Evolutionary conservation across 2,797 vertebrate genomes (phyloP), one percentile per base, ranked within the genome.

Genomic region (Sebastes kiyomatsui): DNA sequence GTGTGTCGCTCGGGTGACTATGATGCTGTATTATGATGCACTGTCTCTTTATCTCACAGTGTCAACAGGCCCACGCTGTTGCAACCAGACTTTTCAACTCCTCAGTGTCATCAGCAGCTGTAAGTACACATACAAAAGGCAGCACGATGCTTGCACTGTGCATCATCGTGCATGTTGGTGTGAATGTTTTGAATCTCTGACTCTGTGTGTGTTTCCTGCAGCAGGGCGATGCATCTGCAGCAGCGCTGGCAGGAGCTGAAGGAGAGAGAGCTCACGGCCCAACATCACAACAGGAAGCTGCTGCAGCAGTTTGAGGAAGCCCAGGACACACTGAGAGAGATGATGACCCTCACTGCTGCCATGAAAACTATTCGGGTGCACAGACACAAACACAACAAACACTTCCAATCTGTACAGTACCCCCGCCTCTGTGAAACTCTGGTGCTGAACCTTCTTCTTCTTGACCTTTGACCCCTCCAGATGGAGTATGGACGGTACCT

Each of bases 271-370:
- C 7, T 60, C 0, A 67, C 23, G 61, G 94, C 95, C 5, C 84
- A 88, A 56, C 75, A 87, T 22, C 84, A 91, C 73, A 96, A 96
- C 88, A 81, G 54, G 32, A 88, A 93, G 87, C 92, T 97, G 52
- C 81, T 96, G 87, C 91, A 90, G 86, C 93, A 96, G 84, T 96
- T 97, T 91, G 93, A 96, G 10, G 88, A 87, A 67, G 94, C 95
- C 8, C 92, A 96, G 85, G 87, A 91, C 56, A 86, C 91, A 0
- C 86, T 96, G 80, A 90, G 68, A 49, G 87, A 93, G 16, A 91
- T 96, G 92, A 14, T 95, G 75, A 85, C 87, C 38, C 72, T 81
- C 58, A 96, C 79, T 3, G 83, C 93, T 58, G 86, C 91, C 71
- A 96, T 96, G 95, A 95, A 93, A 77, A 88, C 89, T 8, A 92